These are phyloP conservation scores for Centroberyx gerrardi DNA, from an alignment of 2,797 vertebrate genomes.

Conservation along the genomic window DNA sequence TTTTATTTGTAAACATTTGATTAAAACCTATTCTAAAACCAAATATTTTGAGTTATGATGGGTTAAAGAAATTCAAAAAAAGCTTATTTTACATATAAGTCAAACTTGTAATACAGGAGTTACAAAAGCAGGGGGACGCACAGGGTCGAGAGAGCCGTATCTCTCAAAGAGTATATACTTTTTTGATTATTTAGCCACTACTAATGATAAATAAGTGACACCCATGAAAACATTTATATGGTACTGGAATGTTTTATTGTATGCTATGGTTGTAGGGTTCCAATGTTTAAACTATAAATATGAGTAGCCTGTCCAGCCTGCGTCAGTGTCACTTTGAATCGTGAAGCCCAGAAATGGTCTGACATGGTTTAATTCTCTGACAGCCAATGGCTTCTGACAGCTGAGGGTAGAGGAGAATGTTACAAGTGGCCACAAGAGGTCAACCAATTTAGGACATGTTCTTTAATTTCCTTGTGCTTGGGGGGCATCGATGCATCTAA, in stretches of 20 bases:
- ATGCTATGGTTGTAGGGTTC: too few species aligned
- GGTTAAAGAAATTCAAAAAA: too few species aligned
- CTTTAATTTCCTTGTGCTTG: conserved; percentile 30
- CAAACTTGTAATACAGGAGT: not conserved
- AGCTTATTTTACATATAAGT: not conserved
- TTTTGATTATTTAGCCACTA: too few species aligned
- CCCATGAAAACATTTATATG: too few species aligned
- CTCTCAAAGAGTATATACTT: too few species aligned
- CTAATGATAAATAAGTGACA: too few species aligned
- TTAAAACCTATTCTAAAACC: not conserved
- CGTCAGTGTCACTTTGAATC: not conserved
- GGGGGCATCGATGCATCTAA: conserved; percentile 30
- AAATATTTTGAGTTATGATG: too few species aligned
- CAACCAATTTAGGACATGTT: conserved; percentile 20
- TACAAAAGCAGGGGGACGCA: too few species aligned
- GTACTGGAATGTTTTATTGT: too few species aligned
- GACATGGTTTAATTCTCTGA: conserved; percentile 10
- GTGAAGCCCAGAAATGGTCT: not conserved
- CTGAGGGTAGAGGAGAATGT: conserved; percentile 13
- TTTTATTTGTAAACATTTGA: too few species aligned
- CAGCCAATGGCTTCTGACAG: conserved; percentile 14
- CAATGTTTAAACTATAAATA: not conserved
- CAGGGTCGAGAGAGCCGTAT: too few species aligned
- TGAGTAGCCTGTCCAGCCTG: not conserved
- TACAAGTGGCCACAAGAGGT: conserved; percentile 7